phyloP scores from a whole-genome alignment of 2,888 invertebrate species.

The Thecocarcelia acutangulata region DNA sequence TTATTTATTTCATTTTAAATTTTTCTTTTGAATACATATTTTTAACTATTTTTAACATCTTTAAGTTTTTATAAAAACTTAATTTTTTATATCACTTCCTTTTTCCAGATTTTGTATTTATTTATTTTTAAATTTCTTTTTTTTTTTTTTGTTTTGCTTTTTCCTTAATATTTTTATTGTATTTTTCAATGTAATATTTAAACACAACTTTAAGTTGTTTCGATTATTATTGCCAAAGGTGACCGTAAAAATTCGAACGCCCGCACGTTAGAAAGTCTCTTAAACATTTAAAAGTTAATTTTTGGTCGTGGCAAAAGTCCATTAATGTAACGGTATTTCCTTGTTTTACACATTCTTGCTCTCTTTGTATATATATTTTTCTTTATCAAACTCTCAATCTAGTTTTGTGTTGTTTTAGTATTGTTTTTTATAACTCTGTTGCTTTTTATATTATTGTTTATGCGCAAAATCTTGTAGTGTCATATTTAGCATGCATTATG shows the following conservation, averaged over 20 bases:
- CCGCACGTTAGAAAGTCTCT: conserved; percentile 79
- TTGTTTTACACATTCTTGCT: conserved; percentile 28
- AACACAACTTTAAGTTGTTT: conserved; percentile 34
- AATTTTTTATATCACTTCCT: neutral
- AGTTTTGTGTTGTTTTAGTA: neutral
- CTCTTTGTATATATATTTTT: conserved; percentile 40
- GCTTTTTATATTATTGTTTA: conserved; percentile 43
- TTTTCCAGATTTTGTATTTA: neutral
- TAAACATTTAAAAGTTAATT: conserved; percentile 77
- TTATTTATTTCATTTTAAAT: neutral
- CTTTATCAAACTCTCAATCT: conserved; percentile 13
- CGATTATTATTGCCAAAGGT: conserved; percentile 58
- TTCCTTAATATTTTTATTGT: conserved; percentile 33
- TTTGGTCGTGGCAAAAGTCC: conserved; percentile 36
- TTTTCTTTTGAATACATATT: conserved; percentile 4
- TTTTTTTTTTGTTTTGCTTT: conserved; percentile 9
- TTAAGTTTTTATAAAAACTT: too few relatives aligned
- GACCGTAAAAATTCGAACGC: conserved; percentile 75
- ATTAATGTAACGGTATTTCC: conserved; percentile 64
- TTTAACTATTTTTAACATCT: too few relatives aligned
- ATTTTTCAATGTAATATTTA: conserved; percentile 50
- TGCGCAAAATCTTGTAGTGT: conserved; percentile 61
- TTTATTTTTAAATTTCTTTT: conserved; percentile 35
- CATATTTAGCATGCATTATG: conserved; percentile 38
- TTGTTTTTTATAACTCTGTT: conserved; percentile 62